These are phyloP conservation scores for Crepidodera aurea DNA, from an alignment of 2,888 invertebrate genomes.

Conservation along the genomic window DNA sequence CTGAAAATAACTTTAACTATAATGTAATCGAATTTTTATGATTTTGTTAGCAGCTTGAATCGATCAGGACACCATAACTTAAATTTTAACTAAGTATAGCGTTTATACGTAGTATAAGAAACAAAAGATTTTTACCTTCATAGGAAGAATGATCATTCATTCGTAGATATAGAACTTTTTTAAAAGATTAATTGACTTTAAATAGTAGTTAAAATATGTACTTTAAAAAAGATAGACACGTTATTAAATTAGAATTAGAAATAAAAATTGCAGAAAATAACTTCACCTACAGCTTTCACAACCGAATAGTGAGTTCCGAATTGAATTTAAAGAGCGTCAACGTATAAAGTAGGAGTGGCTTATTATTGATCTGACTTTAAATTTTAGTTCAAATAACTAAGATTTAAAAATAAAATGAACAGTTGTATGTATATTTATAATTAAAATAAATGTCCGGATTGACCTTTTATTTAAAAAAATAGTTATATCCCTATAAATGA, in stretches of 20 bases:
- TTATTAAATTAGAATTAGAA: neutral
- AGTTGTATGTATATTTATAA: too few relatives aligned
- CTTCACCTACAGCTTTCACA: slow-evolving; percentile 3
- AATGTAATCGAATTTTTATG: neutral
- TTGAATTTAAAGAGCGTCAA: too few relatives aligned
- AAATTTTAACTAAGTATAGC: slow-evolving; percentile 14
- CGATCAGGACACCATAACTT: slow-evolving; percentile 29
- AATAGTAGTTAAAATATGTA: neutral
- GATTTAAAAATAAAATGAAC: too few relatives aligned
- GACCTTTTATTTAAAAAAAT: too few relatives aligned
- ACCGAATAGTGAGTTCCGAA: slow-evolving; percentile 4
- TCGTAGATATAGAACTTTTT: neutral
- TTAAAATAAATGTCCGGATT: too few relatives aligned
- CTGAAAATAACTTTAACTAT: slow-evolving; percentile 11
- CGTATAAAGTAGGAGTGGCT: too few relatives aligned
- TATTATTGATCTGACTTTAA: too few relatives aligned
- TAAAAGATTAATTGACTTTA: neutral
- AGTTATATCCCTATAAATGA: too few relatives aligned
- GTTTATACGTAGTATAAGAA: slow-evolving; percentile 10
- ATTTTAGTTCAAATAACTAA: too few relatives aligned
- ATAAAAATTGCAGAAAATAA: neutral
- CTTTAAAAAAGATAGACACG: neutral
- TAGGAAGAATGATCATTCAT: neutral
- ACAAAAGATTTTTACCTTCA: slow-evolving; percentile 18
- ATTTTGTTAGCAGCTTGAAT: neutral